Evolutionary conservation across 2,797 vertebrate species (phyloP).

Genomic region (Rhinogobio ventralis): DNA sequence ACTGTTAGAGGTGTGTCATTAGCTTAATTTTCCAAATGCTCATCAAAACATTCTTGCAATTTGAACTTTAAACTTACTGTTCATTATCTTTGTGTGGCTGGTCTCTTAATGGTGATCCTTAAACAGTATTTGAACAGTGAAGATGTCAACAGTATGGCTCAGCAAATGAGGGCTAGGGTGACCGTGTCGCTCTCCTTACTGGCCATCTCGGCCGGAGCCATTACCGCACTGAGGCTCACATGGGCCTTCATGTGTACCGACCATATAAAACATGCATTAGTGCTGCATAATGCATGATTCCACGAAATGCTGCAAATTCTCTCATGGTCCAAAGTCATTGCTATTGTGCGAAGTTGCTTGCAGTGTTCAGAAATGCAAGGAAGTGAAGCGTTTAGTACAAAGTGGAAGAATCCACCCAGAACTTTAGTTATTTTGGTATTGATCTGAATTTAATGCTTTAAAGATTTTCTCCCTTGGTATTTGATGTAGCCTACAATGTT

Average conservation of each 20-base stretch:
- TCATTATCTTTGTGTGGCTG: not conserved
- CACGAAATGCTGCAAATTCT: not conserved
- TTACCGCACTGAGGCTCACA: conserved; percentile 14
- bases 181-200: not conserved
- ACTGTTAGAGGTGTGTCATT: conserved; percentile 31
- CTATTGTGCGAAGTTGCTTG: not conserved
- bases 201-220: conserved; percentile 17
- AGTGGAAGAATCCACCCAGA: conserved; percentile 36
- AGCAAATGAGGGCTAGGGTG: not conserved
- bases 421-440: conserved; percentile 36
- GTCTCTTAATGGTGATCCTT: not conserved
- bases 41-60: not conserved
- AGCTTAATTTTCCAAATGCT: conserved; percentile 5
- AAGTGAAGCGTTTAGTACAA: conserved; percentile 19
- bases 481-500: conserved; percentile 1
- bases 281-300: conserved; percentile 43
- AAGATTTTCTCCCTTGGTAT: conserved; percentile 38
- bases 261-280: conserved; percentile 48
- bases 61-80: not conserved
- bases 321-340: conserved; percentile 16
- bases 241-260: conserved; percentile 25
- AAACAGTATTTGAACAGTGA: not conserved
- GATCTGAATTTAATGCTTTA: conserved; percentile 46
- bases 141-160: not conserved
- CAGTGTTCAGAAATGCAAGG: not conserved